phyloP scores from a whole-genome alignment of 2,113 vertebrate species.

The Uria lomvia region DNA sequence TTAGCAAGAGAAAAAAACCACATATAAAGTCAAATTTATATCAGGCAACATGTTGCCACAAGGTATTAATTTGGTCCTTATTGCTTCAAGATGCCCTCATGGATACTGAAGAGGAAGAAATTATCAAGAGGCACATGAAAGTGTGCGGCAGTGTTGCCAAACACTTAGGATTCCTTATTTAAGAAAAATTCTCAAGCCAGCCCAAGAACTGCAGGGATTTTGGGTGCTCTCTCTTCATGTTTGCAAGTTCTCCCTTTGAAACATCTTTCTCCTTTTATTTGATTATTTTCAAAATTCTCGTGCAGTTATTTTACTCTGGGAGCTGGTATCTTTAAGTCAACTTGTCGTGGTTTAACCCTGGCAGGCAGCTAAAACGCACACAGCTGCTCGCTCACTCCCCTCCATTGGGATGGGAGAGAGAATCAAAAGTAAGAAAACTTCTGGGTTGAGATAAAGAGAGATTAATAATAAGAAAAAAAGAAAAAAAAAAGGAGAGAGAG shows the following conservation, averaged over 20 bases:
- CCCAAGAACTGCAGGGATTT: background rate
- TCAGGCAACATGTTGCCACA: background rate
- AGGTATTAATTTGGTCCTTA: background rate
- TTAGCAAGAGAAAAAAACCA: background rate
- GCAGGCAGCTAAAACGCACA: background rate
- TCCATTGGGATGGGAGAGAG: background rate
- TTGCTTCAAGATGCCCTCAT: background rate
- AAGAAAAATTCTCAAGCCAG: background rate
- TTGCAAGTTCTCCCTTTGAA: background rate
- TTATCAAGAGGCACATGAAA: background rate
- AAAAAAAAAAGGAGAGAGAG: background rate
- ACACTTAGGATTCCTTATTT: background rate
- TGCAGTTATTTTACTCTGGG: background rate
- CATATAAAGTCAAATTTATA: background rate
- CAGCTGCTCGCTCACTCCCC: background rate
- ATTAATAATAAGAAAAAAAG: too few species aligned
- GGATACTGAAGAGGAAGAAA: background rate
- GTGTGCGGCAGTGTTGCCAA: background rate
- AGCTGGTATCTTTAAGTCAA: background rate
- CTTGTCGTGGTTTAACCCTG: background rate
- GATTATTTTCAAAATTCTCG: background rate
- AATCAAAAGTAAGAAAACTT: background rate
- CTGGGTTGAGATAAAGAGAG: too few species aligned
- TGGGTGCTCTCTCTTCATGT: background rate
- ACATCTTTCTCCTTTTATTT: background rate